Percentiles rank a stretch among this genome's conserved stretches.
phyloP scores from a whole-genome alignment of 2,113 vertebrate genomes.

The Larimichthys polyactis region DNA sequence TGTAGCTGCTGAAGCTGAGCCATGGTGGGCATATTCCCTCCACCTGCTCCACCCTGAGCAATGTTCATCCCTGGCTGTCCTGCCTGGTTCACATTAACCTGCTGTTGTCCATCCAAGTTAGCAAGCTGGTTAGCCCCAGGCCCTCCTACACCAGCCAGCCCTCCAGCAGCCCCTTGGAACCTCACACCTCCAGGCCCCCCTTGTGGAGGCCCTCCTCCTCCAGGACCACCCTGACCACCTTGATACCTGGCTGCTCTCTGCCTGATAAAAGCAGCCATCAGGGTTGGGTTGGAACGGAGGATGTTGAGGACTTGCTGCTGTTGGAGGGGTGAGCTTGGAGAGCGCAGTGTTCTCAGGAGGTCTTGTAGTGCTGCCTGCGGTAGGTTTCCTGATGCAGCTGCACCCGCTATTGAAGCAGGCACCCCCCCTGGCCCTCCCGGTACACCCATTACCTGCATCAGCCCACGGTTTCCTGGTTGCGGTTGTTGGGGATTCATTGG shows the following conservation, averaged over 20 bases:
- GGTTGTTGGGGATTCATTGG: conserved; percentile 73
- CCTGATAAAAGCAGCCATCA: conserved; percentile 97
- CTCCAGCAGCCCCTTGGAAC: conserved; percentile 85
- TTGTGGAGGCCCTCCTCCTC: conserved; percentile 72
- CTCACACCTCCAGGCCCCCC: conserved; percentile 78
- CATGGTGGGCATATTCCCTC: conserved; percentile 85
- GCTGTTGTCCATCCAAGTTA: conserved; percentile 80
- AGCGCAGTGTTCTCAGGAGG: conserved; percentile 83
- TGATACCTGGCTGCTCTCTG: conserved; percentile 94
- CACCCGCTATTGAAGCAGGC: conserved; percentile 61
- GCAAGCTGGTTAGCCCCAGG: conserved; percentile 74
- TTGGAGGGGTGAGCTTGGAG: conserved; percentile 86
- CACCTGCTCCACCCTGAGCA: conserved; percentile 71
- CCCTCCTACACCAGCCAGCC: conserved; percentile 67
- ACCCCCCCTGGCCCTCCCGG: conserved; percentile 57
- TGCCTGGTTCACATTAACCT: conserved; percentile 77
- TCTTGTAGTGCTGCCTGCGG: conserved; percentile 87
- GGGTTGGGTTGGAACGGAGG: conserved; percentile 96
- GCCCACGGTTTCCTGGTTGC: conserved; percentile 81
- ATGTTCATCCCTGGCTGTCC: conserved; percentile 91
- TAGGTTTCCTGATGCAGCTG: conserved; percentile 81
- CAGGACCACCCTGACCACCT: conserved; percentile 80
- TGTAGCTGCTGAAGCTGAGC: conserved; percentile 87
- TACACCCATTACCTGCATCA: conserved; percentile 82
- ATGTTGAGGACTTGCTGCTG: conserved; percentile 96